Evolutionary conservation across 2,888 invertebrate species (phyloP), one percentile per base, ranked within the genome.

Genomic region (Limnephilus rhombicus): DNA sequence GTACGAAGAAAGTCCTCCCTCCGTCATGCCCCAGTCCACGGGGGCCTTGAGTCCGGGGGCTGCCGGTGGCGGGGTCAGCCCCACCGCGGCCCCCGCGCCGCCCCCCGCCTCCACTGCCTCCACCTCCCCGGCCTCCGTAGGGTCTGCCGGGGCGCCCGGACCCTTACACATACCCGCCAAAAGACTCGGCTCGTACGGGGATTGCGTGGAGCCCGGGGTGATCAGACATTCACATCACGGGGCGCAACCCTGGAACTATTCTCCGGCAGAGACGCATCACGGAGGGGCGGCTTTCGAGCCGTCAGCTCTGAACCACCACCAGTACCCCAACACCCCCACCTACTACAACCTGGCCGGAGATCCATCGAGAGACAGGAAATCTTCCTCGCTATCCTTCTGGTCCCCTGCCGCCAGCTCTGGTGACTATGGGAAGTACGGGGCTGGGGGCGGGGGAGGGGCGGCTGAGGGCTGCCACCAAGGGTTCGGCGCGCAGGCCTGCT

Each of bases 121-220:
- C 94, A 96, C 96, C 96, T 96, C 96, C 95, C 97, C 97, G 94
- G 95, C 97, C 93, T 96, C 96, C 93, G 97, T 97, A 90, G 96
- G 97, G 95, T 97, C 97, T 95, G 95, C 95, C 94, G 97, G 97
- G 95, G 97, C 98, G 93, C 97, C 97, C 93, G 98, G 98, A 94
- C 98, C 98, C 93, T 96, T 98, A 94, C 98, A 98, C 96, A 98
- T 98, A 96, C 98, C 98, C 94, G 98, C 98, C 94, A 98, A 98
- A 96, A 97, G 98, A 95, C 96, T 96, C 92, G 95, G 94, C 93
- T 96, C 95, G 94, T 97, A 96, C 95, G 97, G 93, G 81, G 93
- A 93, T 91, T 96, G 96, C 94, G 96, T 96, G 92, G 97, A 97
- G 94, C 97, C 97, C 90, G 97, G 98, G 86, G 98, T 98, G 94